Evolutionary conservation across 64 coral and sea anemone genomes (phyloP).

Genomic region (Porites lutea): DNA sequence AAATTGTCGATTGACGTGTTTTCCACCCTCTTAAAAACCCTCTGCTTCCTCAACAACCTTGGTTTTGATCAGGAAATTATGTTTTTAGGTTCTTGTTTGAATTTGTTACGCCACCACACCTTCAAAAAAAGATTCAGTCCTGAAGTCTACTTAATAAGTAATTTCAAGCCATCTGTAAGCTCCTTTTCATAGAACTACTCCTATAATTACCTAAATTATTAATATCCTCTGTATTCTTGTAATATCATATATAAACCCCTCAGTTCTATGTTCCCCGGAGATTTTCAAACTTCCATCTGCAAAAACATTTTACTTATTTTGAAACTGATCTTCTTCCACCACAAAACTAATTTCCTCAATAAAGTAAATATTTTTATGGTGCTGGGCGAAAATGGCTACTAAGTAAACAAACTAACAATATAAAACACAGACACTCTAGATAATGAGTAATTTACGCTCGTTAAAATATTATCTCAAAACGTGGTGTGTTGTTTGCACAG

Average conservation of each 20-base stretch:
- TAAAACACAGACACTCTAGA: conserved; percentile 45
- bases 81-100: neutral
- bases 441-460: conserved; percentile 13
- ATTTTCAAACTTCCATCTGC: conserved; percentile 1
- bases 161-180: too few species aligned
- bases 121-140: neutral
- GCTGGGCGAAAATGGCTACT: conserved; percentile 12
- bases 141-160: too few species aligned
- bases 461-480: neutral
- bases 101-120: neutral
- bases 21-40: neutral
- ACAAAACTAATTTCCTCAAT: conserved; percentile 9
- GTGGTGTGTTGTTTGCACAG: conserved; percentile 34
- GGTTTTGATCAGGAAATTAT: neutral
- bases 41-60: neutral
- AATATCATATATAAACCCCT: neutral
- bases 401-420: conserved; percentile 34
- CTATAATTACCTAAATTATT: too few species aligned
- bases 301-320: conserved; percentile 12
- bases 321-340: neutral
- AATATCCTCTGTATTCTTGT: too few species aligned
- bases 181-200: too few species aligned
- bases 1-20: neutral
- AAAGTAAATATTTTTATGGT: conserved; percentile 39
- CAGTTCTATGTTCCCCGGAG: neutral